Evolutionary conservation across 2,888 invertebrate species (phyloP).

Genomic region (Sarcophaga carnaria): DNA sequence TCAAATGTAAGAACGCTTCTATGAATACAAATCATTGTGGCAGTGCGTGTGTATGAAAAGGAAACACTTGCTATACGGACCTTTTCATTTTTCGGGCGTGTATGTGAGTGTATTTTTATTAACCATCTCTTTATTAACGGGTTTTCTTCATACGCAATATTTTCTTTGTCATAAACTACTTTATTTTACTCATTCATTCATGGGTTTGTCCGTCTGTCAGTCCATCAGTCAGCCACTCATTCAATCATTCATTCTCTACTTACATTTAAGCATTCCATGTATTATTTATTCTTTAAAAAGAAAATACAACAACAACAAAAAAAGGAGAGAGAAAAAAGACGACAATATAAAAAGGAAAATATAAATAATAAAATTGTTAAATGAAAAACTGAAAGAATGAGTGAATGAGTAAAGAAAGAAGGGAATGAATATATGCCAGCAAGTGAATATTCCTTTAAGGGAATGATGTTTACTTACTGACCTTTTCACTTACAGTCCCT

Average conservation of each 20-base stretch:
- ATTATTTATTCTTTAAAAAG: slow-evolving; percentile 28
- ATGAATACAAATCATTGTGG: slow-evolving; percentile 45
- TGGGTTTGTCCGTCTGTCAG: not conserved
- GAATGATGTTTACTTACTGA: slow-evolving; percentile 36
- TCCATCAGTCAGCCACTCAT: not conserved
- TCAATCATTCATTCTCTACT: slow-evolving; percentile 12
- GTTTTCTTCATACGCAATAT: slow-evolving; percentile 20
- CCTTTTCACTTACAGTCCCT: slow-evolving; percentile 44
- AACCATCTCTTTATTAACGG: slow-evolving; percentile 21
- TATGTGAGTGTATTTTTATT: slow-evolving; percentile 6
- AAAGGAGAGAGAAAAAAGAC: not conserved
- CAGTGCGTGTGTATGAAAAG: not conserved
- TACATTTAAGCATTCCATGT: slow-evolving; percentile 20
- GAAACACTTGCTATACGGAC: not conserved
- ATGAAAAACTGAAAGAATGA: not conserved
- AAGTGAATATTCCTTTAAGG: slow-evolving; percentile 29
- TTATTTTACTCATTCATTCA: slow-evolving; percentile 10
- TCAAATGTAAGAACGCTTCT: not conserved
- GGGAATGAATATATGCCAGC: not conserved
- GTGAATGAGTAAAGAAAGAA: slow-evolving; percentile 16
- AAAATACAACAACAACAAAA: not conserved
- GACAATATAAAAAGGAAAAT: slow-evolving; percentile 2
- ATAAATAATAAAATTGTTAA: slow-evolving; percentile 41
- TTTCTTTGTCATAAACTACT: slow-evolving; percentile 37
- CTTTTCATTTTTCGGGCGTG: not conserved